These are phyloP conservation scores for Cyprinodon brontotheroides DNA, from an alignment of 2,113 vertebrate genomes.

Conservation along the genomic window DNA sequence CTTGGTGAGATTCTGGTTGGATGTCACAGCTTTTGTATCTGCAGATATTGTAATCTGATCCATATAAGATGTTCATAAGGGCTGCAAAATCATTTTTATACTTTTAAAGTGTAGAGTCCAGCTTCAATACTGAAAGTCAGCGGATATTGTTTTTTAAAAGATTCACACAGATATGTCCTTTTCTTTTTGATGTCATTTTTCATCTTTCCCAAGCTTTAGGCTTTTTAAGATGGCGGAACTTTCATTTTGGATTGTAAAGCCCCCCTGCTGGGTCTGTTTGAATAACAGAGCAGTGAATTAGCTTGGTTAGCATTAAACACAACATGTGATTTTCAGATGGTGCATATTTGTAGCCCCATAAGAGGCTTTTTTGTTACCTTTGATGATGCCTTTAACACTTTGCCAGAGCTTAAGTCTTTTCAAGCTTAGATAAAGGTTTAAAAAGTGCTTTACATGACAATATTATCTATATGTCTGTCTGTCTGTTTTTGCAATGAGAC, in stretches of 20 bases:
- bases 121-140: not conserved
- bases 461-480: too few relatives aligned
- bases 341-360: constrained; percentile 22
- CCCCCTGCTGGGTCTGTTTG: constrained; percentile 38
- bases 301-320: constrained; percentile 46
- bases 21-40: constrained; percentile 8
- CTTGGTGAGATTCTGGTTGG: not conserved
- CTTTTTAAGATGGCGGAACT: constrained; percentile 53
- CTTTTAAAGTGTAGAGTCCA: not conserved
- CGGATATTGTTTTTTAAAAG: constrained; percentile 27
- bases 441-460: not conserved
- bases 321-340: constrained; percentile 49
- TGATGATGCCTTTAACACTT: constrained; percentile 28
- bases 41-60: not conserved
- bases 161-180: constrained; percentile 19
- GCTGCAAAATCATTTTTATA: not conserved
- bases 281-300: constrained; percentile 53
- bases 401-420: constrained; percentile 25
- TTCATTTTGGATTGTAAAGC: constrained; percentile 45
- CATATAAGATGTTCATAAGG: not conserved
- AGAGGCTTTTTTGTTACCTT: constrained; percentile 39
- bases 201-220: constrained; percentile 33
- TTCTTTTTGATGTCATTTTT: constrained; percentile 40
- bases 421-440: constrained; percentile 37
- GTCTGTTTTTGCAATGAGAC: too few relatives aligned